Conservation (phyloP, 2,888 invertebrate species). For the Lysandra bellargus region DNA sequence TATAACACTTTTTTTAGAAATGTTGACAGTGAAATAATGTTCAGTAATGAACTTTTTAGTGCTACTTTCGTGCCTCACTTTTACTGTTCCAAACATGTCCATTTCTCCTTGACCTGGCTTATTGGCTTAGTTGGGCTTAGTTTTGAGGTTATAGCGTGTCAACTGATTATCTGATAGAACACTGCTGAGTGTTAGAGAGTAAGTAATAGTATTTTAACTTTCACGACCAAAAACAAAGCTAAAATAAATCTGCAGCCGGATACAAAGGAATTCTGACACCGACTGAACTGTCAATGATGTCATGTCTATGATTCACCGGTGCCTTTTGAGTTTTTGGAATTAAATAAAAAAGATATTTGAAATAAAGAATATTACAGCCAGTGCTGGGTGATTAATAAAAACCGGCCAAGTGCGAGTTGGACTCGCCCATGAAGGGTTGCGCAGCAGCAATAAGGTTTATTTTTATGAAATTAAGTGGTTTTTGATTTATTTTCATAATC, state of each 20-base stretch:
- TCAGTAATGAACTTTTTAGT: neutral
- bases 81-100: neutral
- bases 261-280: neutral
- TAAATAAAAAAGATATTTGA: neutral
- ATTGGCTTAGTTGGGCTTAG: neutral
- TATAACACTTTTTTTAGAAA: slow-evolving; percentile 2
- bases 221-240: slow-evolving; percentile 2
- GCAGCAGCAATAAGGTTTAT: too few species aligned
- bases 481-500: too few species aligned
- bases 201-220: neutral
- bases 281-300: slow-evolving; percentile 8
- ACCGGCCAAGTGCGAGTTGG: neutral
- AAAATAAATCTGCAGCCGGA: neutral
- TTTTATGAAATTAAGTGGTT: too few species aligned
- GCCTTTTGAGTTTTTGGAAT: neutral
- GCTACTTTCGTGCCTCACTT: slow-evolving; percentile 5
- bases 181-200: neutral
- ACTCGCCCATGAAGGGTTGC: too few species aligned
- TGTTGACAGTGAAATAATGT: neutral
- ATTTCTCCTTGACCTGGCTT: slow-evolving; percentile 14
- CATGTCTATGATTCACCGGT: neutral
- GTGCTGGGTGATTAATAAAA: neutral
- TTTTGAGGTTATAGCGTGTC: slow-evolving; percentile 7
- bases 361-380: neutral
- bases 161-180: neutral